Conservation (phyloP, 2,797 vertebrate species). For the Ctenopoma multispine region DNA sequence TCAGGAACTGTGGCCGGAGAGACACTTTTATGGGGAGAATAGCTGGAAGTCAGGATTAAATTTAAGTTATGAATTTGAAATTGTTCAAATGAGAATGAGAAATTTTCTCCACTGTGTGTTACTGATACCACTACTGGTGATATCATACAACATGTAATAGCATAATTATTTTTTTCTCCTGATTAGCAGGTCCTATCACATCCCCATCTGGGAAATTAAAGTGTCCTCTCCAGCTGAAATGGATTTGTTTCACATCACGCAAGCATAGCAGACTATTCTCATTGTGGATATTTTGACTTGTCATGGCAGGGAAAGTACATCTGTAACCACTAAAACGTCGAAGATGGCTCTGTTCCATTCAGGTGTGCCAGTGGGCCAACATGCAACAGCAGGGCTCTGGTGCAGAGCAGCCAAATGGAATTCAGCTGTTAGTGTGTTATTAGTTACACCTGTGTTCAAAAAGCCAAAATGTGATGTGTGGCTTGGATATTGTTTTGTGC, state of each 20-base stretch:
- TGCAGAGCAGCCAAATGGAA: background rate
- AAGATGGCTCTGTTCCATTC: constrained; percentile 33
- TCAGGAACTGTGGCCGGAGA: no score
- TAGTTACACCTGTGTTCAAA: constrained; percentile 2
- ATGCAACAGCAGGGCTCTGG: background rate
- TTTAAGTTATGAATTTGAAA: no score
- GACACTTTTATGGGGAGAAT: no score
- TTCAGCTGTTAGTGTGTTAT: constrained; percentile 21
- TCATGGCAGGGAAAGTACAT: constrained; percentile 15
- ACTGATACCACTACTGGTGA: no score
- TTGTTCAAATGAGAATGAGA: no score
- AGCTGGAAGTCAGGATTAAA: no score
- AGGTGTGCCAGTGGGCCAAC: constrained; percentile 13
- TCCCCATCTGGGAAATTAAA: constrained; percentile 72
- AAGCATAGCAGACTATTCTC: constrained; percentile 22
- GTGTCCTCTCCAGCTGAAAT: constrained; percentile 56
- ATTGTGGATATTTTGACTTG: constrained; percentile 29
- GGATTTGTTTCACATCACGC: constrained; percentile 58
- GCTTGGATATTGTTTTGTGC: background rate
- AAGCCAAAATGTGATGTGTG: background rate
- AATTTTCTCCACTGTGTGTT: no score
- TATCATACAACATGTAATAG: background rate
- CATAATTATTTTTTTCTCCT: background rate
- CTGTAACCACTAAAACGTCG: constrained; percentile 12
- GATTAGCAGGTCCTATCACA: constrained; percentile 50